Conservation (phyloP, 2,888 invertebrate species). For the Dryobota labecula region DNA sequence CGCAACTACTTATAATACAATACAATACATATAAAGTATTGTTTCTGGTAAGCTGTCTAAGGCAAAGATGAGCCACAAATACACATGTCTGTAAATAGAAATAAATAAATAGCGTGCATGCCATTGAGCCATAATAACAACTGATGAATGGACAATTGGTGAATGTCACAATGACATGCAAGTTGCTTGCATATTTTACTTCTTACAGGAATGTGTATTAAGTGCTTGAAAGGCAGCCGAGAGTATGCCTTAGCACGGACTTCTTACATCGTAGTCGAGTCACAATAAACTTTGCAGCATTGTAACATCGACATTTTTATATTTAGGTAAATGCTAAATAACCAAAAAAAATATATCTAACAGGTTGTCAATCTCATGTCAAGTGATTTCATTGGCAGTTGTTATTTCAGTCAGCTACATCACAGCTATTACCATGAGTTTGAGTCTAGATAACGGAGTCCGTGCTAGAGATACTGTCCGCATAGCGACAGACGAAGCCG, state of each 20-base stretch:
- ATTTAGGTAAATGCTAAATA: background rate
- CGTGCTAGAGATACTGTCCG: background rate
- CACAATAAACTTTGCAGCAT: constrained; percentile 2
- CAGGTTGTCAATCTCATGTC: background rate
- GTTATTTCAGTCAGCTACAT: background rate
- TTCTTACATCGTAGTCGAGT: background rate
- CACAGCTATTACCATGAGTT: background rate
- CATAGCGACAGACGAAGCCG: constrained; percentile 1
- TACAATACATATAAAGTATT: constrained; percentile 22
- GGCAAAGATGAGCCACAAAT: background rate
- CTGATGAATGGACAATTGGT: too few species aligned
- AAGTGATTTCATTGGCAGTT: background rate
- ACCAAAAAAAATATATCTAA: background rate
- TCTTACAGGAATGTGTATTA: background rate
- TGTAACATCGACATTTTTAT: too few species aligned
- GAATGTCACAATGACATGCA: background rate
- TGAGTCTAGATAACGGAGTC: background rate
- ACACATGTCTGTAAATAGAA: background rate
- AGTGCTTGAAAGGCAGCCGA: background rate
- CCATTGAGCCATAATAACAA: too few species aligned
- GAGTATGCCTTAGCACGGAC: background rate
- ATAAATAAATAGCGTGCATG: background rate
- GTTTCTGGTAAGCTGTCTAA: constrained; percentile 36
- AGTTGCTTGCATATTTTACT: background rate
- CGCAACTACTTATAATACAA: constrained; percentile 29